These are phyloP conservation scores for Pseudomyrmex cubaensis DNA, from an alignment of 1,140 invertebrate genomes.

Conservation along the genomic window DNA sequence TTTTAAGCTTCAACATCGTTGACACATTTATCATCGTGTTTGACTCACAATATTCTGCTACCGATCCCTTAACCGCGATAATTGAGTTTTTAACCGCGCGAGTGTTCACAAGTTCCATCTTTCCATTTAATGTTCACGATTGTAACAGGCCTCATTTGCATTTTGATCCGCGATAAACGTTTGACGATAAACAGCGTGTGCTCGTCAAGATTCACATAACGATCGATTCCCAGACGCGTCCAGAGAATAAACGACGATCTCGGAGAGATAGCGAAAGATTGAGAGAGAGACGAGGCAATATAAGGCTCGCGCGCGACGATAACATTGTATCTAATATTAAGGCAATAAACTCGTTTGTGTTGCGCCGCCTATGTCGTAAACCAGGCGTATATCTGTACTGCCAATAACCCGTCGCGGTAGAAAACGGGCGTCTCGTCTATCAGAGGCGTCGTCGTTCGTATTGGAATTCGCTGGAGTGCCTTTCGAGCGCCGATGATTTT, in stretches of 20 bases:
- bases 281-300: neutral
- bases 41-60: neutral
- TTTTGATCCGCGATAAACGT: slow-evolving; percentile 33
- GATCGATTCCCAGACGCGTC: slow-evolving; percentile 28
- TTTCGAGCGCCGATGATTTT: slow-evolving; percentile 56
- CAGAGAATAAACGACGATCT: slow-evolving; percentile 32
- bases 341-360: slow-evolving; percentile 69
- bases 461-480: slow-evolving; percentile 60
- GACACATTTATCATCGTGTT: neutral
- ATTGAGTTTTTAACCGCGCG: slow-evolving; percentile 16
- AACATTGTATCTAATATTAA: slow-evolving; percentile 73
- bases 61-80: neutral
- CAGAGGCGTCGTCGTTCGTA: slow-evolving; percentile 38
- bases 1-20: neutral
- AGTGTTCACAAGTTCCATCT: slow-evolving; percentile 12
- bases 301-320: slow-evolving; percentile 37
- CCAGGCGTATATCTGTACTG: slow-evolving; percentile 39
- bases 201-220: slow-evolving; percentile 28
- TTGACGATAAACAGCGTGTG: slow-evolving; percentile 26
- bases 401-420: slow-evolving; percentile 52
- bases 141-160: slow-evolving; percentile 44
- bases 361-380: slow-evolving; percentile 55
- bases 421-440: slow-evolving; percentile 50
- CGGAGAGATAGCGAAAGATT: neutral
- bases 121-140: neutral